A percentile compares a stretch with the other conserved stretches of the same genome.
phyloP scores from a whole-genome alignment of 2,888 invertebrate species.

The Pristionchus arcanus region DNA sequence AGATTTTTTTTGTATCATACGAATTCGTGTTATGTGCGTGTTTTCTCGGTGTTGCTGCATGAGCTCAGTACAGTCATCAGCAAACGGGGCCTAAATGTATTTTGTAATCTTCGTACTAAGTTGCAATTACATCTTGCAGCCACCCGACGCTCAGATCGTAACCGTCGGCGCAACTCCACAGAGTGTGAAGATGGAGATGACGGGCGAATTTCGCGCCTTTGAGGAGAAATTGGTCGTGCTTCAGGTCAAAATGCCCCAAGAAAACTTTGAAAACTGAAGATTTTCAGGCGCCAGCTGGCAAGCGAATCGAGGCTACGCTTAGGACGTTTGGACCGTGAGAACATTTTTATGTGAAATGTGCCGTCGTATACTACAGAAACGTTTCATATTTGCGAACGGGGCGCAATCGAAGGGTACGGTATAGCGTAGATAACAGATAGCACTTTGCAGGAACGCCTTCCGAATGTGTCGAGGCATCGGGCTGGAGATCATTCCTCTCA shows the following conservation, averaged over 20 bases:
- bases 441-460: neutral
- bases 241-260: neutral
- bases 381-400: too few species aligned
- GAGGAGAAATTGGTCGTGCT: slow-evolving; percentile 24
- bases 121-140: neutral
- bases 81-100: too few species aligned
- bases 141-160: neutral
- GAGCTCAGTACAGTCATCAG: too few species aligned
- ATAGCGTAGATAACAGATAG: too few species aligned
- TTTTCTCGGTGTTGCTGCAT: too few species aligned
- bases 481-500: slow-evolving; percentile 12
- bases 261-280: too few species aligned
- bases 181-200: neutral
- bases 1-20: too few species aligned
- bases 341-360: too few species aligned
- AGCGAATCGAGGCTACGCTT: neutral
- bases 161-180: neutral
- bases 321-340: slow-evolving; percentile 32
- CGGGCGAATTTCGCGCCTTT: neutral
- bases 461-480: neutral
- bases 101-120: too few species aligned
- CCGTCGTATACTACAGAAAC: too few species aligned
- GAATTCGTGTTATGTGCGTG: too few species aligned
- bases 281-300: slow-evolving; percentile 26
- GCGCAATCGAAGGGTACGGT: too few species aligned